These are phyloP conservation scores for Stichodactyla helianthus DNA, from an alignment of 64 coral and sea anemone species.

Conservation along the genomic window DNA sequence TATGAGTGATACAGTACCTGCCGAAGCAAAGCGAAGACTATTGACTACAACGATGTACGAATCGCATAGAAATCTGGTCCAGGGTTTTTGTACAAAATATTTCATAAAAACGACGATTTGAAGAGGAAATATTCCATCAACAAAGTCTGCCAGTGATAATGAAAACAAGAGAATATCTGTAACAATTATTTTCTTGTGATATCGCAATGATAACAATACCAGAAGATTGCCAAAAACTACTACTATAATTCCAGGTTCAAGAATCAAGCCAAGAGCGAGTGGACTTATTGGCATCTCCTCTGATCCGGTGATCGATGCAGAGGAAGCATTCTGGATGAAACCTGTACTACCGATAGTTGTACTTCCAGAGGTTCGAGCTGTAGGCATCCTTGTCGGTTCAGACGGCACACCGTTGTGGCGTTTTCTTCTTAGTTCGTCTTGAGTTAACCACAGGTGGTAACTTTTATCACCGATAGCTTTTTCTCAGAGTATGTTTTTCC, in stretches of 20 bases:
- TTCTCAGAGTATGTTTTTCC: too few species aligned
- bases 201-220: constrained; percentile 46
- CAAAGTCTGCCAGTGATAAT: constrained; percentile 76
- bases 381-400: background rate
- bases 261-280: constrained; percentile 38
- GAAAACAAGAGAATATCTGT: constrained; percentile 77
- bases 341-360: background rate
- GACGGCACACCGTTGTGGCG: background rate
- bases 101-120: constrained; percentile 78
- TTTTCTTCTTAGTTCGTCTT: too few species aligned
- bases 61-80: constrained; percentile 54
- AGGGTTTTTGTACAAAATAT: constrained; percentile 55
- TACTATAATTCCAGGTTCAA: constrained; percentile 40
- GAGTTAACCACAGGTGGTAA: too few species aligned
- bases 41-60: constrained; percentile 49
- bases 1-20: constrained; percentile 74
- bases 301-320: background rate
- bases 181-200: constrained; percentile 64
- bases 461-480: too few species aligned
- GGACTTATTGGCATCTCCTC: background rate
- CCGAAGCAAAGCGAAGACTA: constrained; percentile 66
- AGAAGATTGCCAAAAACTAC: constrained; percentile 64
- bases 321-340: background rate
- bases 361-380: background rate
- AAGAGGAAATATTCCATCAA: constrained; percentile 59